A percentile compares a stretch with the other conserved stretches of the same genome.
These are phyloP conservation scores for Tapirus indicus DNA, from an alignment of 2,797 vertebrate genomes.

Conservation along the genomic window DNA sequence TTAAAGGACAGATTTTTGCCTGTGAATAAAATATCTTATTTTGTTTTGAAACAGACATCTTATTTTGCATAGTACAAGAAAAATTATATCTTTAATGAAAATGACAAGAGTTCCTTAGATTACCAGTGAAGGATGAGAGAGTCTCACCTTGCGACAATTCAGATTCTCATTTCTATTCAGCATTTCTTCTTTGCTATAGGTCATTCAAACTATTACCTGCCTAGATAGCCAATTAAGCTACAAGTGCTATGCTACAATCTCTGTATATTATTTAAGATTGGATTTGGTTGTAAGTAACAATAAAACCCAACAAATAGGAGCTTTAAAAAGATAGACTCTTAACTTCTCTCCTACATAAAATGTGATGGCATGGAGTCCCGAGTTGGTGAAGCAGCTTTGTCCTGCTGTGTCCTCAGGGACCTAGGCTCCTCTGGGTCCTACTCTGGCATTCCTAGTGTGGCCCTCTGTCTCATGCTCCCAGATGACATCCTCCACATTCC, in stretches of 20 bases:
- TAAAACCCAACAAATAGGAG: slow-evolving; percentile 27
- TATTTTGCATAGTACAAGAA: slow-evolving; percentile 7
- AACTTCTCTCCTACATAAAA: neutral
- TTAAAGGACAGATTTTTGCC: neutral
- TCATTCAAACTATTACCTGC: slow-evolving; percentile 62
- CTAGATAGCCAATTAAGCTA: slow-evolving; percentile 40
- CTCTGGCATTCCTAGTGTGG: neutral
- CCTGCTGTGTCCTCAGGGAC: neutral
- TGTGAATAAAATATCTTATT: neutral
- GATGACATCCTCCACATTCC: neutral
- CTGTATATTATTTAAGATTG: slow-evolving; percentile 34
- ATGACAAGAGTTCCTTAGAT: slow-evolving; percentile 25
- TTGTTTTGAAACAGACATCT: neutral
- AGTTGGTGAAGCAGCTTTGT: neutral
- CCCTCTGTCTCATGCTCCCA: neutral
- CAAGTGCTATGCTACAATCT: slow-evolving; percentile 28
- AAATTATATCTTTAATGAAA: slow-evolving; percentile 48
- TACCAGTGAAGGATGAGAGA: neutral
- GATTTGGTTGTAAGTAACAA: slow-evolving; percentile 36
- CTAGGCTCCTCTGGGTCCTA: neutral
- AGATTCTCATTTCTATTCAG: slow-evolving; percentile 50
- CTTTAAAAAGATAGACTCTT: neutral
- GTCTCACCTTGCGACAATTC: slow-evolving; percentile 8
- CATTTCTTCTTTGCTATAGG: slow-evolving; percentile 21
- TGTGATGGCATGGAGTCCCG: neutral